Percentiles rank a stretch among this genome's conserved stretches.
These are phyloP conservation scores for Ovibos moschatus DNA, from an alignment of 2,113 vertebrate genomes.

Conservation along the genomic window DNA sequence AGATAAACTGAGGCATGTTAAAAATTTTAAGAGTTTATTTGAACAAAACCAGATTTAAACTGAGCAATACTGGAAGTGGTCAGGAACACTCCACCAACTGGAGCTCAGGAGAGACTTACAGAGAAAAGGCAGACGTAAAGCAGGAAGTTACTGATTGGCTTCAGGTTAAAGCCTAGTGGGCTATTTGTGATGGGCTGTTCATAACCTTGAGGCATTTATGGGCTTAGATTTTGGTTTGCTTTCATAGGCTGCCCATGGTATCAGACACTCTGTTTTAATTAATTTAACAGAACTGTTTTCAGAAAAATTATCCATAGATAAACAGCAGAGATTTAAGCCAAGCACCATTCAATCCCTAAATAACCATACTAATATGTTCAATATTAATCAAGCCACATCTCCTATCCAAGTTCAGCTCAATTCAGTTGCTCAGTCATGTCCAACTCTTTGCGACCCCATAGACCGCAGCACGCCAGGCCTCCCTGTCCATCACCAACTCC, in stretches of 20 bases:
- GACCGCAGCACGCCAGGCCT: not conserved
- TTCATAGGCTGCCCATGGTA: not conserved
- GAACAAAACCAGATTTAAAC: not conserved
- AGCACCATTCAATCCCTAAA: not conserved
- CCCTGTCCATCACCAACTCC: not conserved
- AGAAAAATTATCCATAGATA: not conserved
- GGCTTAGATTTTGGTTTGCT: not conserved
- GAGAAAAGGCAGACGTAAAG: not conserved
- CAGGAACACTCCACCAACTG: not conserved
- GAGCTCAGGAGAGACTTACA: not conserved
- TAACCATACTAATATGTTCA: not conserved
- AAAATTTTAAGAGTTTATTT: not conserved
- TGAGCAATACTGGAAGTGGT: not conserved
- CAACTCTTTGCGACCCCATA: not conserved
- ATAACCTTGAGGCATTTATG: not conserved
- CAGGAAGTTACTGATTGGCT: not conserved
- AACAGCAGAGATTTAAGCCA: not conserved
- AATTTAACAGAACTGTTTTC: not conserved
- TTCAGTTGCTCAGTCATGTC: not conserved
- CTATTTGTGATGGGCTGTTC: not conserved
- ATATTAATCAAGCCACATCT: not conserved
- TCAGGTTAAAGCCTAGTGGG: not conserved
- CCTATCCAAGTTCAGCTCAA: not conserved
- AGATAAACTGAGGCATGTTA: not conserved
- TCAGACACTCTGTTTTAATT: not conserved